Evolutionary conservation across 2,888 invertebrate species (phyloP), one percentile per base, ranked within the genome.

Genomic region (Andrena hattorfiana): DNA sequence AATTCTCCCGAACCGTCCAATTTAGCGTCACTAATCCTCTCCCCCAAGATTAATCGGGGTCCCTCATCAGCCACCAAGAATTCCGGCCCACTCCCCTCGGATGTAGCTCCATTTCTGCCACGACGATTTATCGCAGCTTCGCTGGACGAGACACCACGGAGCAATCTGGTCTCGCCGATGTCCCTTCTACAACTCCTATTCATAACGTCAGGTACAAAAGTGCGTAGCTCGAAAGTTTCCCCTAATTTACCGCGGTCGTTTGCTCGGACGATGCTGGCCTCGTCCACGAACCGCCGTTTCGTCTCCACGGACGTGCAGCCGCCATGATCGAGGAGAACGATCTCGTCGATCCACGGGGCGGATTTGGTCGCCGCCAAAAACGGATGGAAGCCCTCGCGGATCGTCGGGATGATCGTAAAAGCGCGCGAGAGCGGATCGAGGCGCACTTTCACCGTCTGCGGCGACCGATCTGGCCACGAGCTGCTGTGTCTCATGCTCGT

Each of bases 381-480:
- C 42, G 80, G 85, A 74, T 81, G 83, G 56, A 73, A 26, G 28
- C 66, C 77, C 62, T 90, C 89, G 73, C 82, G 85, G 51, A 89
- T 85, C 68, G 87, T 84, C 48, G 92, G 92, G 28, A 92, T 89
- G 66, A 92, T 92, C 54, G 91, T 91, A 63, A 91, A 92, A 63
- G 92, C 91, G 59, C 92, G 89, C 35, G 92, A 92, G 62, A 90
- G 71, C 6, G 92, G 91, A 83, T 92, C 89, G 48, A 92, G 86
- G 54, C 91, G 88, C 74, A 92, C 89, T 85, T 91, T 91, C 26
- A 92, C 91, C 66, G 92, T 89, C 35, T 83, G 84, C 60, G 88
- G 83, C 26, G 89, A 85, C 56, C 91, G 87, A 60, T 90, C 89
- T 67, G 92, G 92, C 92, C 92, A 92, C 26, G 92, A 92, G 83